phyloP scores from a whole-genome alignment of 1,140 invertebrate species.

The Marisa cornuarietis region DNA sequence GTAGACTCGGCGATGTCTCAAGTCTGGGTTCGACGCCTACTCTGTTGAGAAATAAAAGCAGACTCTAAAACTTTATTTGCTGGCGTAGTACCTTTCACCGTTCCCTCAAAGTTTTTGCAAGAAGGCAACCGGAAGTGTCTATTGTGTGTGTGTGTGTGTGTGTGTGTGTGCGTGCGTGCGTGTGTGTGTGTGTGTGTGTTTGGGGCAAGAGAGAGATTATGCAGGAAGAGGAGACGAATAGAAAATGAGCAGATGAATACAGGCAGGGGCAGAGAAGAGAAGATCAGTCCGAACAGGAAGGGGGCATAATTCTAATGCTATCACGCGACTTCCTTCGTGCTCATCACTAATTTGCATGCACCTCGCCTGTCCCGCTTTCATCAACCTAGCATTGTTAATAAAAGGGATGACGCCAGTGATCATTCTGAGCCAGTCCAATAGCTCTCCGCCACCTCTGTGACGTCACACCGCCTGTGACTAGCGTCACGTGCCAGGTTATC shows the following conservation, averaged over 20 bases:
- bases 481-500: too few species aligned
- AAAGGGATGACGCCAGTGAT: too few species aligned
- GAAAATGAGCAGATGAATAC: not conserved
- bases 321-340: too few species aligned
- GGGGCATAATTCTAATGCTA: too few species aligned
- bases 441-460: too few species aligned
- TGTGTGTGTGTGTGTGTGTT: conserved; percentile 5
- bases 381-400: too few species aligned
- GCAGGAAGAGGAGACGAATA: not conserved
- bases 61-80: not conserved
- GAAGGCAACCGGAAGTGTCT: too few species aligned
- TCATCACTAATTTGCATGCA: too few species aligned
- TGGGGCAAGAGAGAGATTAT: not conserved
- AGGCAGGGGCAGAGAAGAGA: not conserved
- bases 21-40: not conserved
- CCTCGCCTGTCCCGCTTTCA: too few species aligned
- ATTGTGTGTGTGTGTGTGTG: not conserved
- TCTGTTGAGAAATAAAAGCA: not conserved
- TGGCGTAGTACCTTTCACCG: not conserved
- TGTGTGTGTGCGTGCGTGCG: conserved; percentile 1
- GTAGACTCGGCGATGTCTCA: not conserved
- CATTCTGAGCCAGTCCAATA: too few species aligned
- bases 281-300: not conserved
- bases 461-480: too few species aligned
- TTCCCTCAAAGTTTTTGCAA: not conserved